Base-by-base conservation (phyloP, 2,888 invertebrate genomes). In the Mythimna loreyi region DNA sequence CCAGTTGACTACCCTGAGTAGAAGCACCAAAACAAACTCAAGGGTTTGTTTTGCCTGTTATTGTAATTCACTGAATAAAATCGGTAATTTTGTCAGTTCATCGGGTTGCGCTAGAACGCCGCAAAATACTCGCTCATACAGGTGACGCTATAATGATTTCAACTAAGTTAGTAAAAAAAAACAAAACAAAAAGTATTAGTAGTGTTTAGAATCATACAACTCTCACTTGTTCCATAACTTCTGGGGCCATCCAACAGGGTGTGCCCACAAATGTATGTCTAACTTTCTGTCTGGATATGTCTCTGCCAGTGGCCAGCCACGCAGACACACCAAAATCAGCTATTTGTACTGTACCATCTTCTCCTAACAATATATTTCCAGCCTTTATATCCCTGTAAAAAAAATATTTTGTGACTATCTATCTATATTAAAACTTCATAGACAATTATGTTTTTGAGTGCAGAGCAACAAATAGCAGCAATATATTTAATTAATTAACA, bases 241-340 rank as follows among this genome's bases (percentile, higher is more conserved):
- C 99, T 1, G 99, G 99, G 3, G 99, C 99, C 99, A 99, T 99
- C 99, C 99, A 99, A 90, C 99, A 99, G 0, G 99, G 99, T 0
- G 99, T 99, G 16, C 99, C 99, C 1, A 99, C 99, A 94, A 99
- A 99, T 0, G 99, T 99, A 92, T 99, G 99, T 50, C 99, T 96
- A 28, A 99, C 98, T 96, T 99, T 99, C 93, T 99, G 99, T 58
- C 99, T 96, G 7, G 99, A 98, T 73, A 99, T 95, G 92, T 99
- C 99, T 66, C 99, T 97, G 6, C 99, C 99, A 0, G 99, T 99
- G 9, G 99, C 99, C 84, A 99, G 94, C 99, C 99, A 99, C 2
- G 99, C 99, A 79, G 99, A 99, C 0, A 99, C 99, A 70, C 99
- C 99, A 91, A 99, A 99, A 95, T 99, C 99, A 19, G 99, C 99